Conservation (phyloP, 2,888 invertebrate genomes). For the Acrobasis suavella region DNA sequence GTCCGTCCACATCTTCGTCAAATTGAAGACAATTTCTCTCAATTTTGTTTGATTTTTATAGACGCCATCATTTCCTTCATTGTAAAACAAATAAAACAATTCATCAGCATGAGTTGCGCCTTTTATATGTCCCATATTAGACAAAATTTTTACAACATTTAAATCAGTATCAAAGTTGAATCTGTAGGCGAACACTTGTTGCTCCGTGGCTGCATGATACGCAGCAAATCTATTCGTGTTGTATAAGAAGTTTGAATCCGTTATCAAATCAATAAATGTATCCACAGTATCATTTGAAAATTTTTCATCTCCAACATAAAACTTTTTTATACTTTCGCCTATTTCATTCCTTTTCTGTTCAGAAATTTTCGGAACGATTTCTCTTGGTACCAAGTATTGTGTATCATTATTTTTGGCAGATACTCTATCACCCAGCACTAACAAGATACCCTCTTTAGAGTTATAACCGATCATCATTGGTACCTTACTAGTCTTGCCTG, state of each 20-base stretch:
- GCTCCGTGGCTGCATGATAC: conserved; percentile 31
- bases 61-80: conserved; percentile 40
- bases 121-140: conserved; percentile 34
- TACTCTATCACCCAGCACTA: conserved; percentile 34
- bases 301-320: conserved; percentile 47
- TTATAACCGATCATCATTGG: conserved; percentile 64
- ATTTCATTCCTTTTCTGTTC: conserved; percentile 36
- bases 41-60: conserved; percentile 42
- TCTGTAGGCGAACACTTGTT: conserved; percentile 44
- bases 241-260: conserved; percentile 39
- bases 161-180: conserved; percentile 52
- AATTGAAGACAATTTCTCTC: conserved; percentile 43
- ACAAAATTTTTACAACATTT: conserved; percentile 38
- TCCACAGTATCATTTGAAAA: conserved; percentile 37
- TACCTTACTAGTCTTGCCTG: conserved; percentile 60
- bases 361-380: conserved; percentile 35
- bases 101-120: conserved; percentile 62
- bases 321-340: conserved; percentile 44
- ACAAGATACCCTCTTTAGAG: conserved; percentile 52
- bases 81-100: conserved; percentile 53
- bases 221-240: conserved; percentile 39
- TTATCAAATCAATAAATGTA: conserved; percentile 41
- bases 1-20: conserved; percentile 52
- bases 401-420: conserved; percentile 39
- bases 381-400: conserved; percentile 41